phyloP scores from a whole-genome alignment of 2,113 vertebrate species.

The Rhipidura dahli region DNA sequence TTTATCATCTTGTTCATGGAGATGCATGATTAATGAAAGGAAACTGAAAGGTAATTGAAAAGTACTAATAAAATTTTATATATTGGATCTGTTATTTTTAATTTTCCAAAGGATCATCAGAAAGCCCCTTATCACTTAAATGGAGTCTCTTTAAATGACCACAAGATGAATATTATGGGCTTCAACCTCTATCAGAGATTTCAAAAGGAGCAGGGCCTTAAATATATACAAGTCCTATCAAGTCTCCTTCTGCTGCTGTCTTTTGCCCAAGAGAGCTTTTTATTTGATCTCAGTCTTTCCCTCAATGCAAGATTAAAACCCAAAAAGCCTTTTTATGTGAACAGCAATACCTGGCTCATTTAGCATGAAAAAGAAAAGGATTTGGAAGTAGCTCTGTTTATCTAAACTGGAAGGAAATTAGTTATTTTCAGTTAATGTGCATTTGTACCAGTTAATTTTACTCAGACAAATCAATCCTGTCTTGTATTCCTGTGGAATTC shows the following conservation, averaged over 20 bases:
- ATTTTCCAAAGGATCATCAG: background rate
- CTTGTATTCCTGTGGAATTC: background rate
- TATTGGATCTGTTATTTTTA: slow-evolving; percentile 51
- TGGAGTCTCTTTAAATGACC: background rate
- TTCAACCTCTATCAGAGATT: background rate
- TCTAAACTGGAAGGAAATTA: background rate
- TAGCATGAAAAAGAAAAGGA: background rate
- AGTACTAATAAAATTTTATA: slow-evolving; percentile 45
- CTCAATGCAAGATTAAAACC: background rate
- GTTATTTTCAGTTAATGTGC: background rate
- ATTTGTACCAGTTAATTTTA: background rate
- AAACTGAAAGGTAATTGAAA: slow-evolving; percentile 47
- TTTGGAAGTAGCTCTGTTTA: background rate
- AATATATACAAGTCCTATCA: background rate
- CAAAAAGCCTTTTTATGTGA: background rate
- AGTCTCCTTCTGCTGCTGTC: background rate
- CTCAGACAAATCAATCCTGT: background rate
- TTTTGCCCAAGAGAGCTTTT: background rate
- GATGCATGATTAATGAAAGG: slow-evolving; percentile 52
- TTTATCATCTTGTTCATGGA: slow-evolving; percentile 38
- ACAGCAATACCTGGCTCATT: background rate
- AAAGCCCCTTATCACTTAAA: background rate
- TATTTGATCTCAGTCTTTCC: background rate
- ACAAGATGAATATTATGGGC: background rate
- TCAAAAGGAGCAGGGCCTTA: background rate